A percentile compares a stretch with the other conserved stretches of the same genome.
phyloP scores from a whole-genome alignment of 2,797 vertebrate species.

The Danio tinwini region DNA sequence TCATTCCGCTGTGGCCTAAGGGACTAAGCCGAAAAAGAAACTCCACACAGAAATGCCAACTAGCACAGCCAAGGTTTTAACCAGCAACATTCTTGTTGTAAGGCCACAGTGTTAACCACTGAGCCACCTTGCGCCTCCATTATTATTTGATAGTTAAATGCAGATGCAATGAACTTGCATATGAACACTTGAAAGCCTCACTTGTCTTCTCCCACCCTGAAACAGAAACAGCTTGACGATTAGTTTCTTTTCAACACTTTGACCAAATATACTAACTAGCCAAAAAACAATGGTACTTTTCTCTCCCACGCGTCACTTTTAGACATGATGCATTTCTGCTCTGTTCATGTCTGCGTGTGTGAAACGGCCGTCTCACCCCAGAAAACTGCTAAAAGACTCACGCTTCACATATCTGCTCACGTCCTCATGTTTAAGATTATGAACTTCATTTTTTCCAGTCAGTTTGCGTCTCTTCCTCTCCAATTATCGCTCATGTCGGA shows the following conservation, averaged over 20 bases:
- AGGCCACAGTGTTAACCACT: too few species aligned
- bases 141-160: too few species aligned
- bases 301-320: not conserved
- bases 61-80: too few species aligned
- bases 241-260: not conserved
- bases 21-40: too few species aligned
- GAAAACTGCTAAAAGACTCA: slow-evolving; percentile 19
- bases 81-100: too few species aligned
- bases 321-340: not conserved
- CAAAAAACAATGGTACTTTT: slow-evolving; percentile 4
- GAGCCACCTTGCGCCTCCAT: too few species aligned
- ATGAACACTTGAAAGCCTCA: not conserved
- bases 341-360: not conserved
- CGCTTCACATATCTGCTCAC: slow-evolving; percentile 12
- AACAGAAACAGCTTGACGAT: not conserved
- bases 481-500: not conserved
- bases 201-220: not conserved
- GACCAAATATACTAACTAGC: not conserved
- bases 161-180: not conserved
- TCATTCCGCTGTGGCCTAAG: too few species aligned
- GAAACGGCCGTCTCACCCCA: not conserved
- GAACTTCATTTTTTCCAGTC: slow-evolving; percentile 13
- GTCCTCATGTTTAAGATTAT: not conserved
- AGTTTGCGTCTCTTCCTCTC: not conserved
- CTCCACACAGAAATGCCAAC: too few species aligned